These are phyloP conservation scores for Holocentrus rufus DNA, from an alignment of 2,797 vertebrate species.

Conservation along the genomic window DNA sequence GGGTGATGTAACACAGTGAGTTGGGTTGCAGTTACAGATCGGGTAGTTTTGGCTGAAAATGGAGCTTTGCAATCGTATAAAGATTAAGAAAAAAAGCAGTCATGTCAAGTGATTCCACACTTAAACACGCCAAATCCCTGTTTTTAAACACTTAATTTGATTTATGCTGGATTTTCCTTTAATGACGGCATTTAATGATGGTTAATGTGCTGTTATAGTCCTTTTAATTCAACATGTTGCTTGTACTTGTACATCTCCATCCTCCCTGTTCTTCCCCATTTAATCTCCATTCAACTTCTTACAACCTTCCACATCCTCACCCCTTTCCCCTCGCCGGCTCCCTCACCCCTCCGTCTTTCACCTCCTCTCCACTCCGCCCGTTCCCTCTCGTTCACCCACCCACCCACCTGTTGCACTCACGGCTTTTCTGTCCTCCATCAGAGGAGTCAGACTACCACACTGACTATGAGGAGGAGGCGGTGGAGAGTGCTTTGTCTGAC, in stretches of 20 bases:
- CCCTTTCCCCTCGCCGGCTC: slow-evolving; percentile 9
- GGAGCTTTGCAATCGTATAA: too few relatives aligned
- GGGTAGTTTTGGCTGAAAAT: too few relatives aligned
- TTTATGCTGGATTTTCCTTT: too few relatives aligned
- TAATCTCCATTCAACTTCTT: slow-evolving; percentile 23
- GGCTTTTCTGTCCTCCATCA: slow-evolving; percentile 65
- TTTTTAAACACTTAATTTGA: too few relatives aligned
- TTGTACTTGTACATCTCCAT: not conserved
- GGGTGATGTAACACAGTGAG: too few relatives aligned
- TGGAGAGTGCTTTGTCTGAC: slow-evolving; percentile 83
- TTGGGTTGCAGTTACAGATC: too few relatives aligned
- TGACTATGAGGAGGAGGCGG: slow-evolving; percentile 90
- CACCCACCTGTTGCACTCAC: slow-evolving; percentile 18
- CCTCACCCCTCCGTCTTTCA: slow-evolving; percentile 45
- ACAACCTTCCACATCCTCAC: slow-evolving; percentile 9
- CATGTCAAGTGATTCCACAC: too few relatives aligned
- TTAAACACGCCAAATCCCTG: too few relatives aligned
- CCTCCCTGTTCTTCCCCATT: not conserved
- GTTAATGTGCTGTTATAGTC: too few relatives aligned
- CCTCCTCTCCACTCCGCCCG: slow-evolving; percentile 23
- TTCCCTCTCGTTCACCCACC: slow-evolving; percentile 58
- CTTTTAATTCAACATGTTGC: not conserved
- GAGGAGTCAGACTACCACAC: slow-evolving; percentile 96
- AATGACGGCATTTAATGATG: too few relatives aligned
- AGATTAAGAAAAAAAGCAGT: too few relatives aligned